phyloP scores from a whole-genome alignment of 1,140 invertebrate genomes.

The Trinorchestia longiramus region DNA sequence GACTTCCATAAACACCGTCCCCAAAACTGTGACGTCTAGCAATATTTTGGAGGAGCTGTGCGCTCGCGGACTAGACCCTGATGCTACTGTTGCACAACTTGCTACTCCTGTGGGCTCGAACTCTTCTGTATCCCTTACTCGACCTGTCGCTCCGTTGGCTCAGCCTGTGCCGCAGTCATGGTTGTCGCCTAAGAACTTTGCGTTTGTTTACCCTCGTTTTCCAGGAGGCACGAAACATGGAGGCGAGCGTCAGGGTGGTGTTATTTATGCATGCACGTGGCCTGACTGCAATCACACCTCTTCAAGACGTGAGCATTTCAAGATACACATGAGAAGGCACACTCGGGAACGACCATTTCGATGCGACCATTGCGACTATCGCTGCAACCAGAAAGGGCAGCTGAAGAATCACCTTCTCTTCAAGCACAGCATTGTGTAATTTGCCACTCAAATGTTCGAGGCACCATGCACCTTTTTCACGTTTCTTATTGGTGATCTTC shows the following conservation, averaged over 20 bases:
- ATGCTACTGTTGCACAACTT: background rate
- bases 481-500: background rate
- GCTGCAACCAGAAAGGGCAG: conserved; percentile 57
- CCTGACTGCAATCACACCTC: conserved; percentile 44
- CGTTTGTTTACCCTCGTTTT: background rate
- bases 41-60: conserved; percentile 12
- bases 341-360: conserved; percentile 93
- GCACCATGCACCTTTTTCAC: background rate
- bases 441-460: background rate
- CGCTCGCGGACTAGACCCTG: background rate
- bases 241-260: conserved; percentile 12
- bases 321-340: conserved; percentile 83
- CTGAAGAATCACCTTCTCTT: conserved; percentile 44
- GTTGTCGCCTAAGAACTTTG: conserved; percentile 11
- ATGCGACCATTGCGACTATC: conserved; percentile 70
- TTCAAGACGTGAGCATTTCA: conserved; percentile 41
- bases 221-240: background rate
- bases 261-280: conserved; percentile 29
- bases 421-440: conserved; percentile 29
- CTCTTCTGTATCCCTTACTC: background rate
- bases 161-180: conserved; percentile 4
- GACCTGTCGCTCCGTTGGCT: background rate
- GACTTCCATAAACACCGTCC: background rate
- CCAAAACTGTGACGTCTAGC: background rate
- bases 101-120: background rate